Percentiles rank a stretch among this genome's conserved stretches.
Conservation (phyloP, 1,140 invertebrate species). For the Samia ricini region DNA sequence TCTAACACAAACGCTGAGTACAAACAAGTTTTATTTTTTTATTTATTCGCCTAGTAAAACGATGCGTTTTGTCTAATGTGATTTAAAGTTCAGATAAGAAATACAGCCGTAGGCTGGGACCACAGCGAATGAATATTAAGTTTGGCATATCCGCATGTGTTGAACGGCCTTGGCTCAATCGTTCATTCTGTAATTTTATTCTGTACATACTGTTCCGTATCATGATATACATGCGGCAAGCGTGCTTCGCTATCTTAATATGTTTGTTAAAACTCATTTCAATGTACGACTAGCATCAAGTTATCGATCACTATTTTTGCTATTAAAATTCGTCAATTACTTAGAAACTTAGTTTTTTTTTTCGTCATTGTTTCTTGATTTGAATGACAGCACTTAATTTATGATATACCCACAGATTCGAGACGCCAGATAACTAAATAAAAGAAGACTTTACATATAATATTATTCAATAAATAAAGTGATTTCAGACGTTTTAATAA, state of each 20-base stretch:
- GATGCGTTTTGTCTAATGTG: background rate
- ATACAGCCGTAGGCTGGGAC: constrained; percentile 42
- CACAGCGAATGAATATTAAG: constrained; percentile 56
- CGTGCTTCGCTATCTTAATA: constrained; percentile 26
- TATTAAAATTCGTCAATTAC: background rate
- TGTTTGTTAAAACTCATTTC: constrained; percentile 13
- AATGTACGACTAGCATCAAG: background rate
- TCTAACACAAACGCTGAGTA: too few species aligned
- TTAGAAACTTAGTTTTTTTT: background rate
- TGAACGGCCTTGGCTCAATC: constrained; percentile 48
- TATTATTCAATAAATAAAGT: background rate
- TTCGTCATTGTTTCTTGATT: background rate
- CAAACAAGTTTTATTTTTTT: too few species aligned
- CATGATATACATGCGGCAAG: constrained; percentile 34
- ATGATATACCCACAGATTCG: background rate
- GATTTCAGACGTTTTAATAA: background rate
- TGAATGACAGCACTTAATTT: background rate
- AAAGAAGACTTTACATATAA: background rate
- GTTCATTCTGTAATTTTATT: constrained; percentile 56
- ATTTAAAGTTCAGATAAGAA: background rate
- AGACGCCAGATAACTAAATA: background rate
- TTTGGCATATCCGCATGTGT: constrained; percentile 59
- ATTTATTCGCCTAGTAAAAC: background rate
- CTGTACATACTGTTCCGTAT: constrained; percentile 60
- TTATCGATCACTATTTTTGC: background rate